A percentile compares a stretch with the other conserved stretches of the same genome.
Conservation (phyloP, 2,113 vertebrate genomes). For the Chaetops frenatus region DNA sequence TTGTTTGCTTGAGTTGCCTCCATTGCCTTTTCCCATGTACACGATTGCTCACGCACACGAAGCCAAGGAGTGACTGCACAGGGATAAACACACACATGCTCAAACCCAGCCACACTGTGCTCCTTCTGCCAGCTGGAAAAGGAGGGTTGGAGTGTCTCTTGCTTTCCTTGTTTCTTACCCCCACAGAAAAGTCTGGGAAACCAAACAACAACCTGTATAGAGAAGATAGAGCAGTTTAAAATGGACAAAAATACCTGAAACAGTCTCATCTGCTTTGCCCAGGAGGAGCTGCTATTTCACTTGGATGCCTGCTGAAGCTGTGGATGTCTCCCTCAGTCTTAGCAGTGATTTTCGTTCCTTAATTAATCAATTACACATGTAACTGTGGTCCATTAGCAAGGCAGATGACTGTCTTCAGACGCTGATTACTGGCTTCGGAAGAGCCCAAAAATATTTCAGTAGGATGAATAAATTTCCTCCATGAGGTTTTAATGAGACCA, state of each 20-base stretch:
- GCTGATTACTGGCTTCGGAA: constrained; percentile 34
- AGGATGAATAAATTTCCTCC: constrained; percentile 30
- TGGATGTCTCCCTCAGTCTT: not conserved
- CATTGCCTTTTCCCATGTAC: rapidly evolving
- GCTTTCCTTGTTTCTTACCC: not conserved
- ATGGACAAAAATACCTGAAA: not conserved
- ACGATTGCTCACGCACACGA: not conserved
- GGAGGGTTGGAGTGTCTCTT: not conserved
- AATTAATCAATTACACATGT: constrained; percentile 64
- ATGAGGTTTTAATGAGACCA: constrained; percentile 49
- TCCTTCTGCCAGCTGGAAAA: not conserved
- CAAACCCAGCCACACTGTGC: not conserved
- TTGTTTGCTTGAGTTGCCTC: not conserved
- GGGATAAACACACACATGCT: not conserved
- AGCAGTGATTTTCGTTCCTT: constrained; percentile 47
- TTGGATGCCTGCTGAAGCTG: not conserved
- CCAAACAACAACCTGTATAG: not conserved
- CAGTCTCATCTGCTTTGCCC: not conserved
- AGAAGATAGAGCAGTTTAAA: not conserved
- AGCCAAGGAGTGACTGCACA: rapidly evolving
- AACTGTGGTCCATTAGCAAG: constrained; percentile 50
- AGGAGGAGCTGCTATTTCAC: not conserved
- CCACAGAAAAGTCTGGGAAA: not conserved
- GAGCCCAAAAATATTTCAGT: constrained; percentile 15
- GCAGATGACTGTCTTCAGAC: constrained; percentile 45